Evolutionary conservation across 2,113 vertebrate genomes (phyloP).

Genomic region (Columbina picui): DNA sequence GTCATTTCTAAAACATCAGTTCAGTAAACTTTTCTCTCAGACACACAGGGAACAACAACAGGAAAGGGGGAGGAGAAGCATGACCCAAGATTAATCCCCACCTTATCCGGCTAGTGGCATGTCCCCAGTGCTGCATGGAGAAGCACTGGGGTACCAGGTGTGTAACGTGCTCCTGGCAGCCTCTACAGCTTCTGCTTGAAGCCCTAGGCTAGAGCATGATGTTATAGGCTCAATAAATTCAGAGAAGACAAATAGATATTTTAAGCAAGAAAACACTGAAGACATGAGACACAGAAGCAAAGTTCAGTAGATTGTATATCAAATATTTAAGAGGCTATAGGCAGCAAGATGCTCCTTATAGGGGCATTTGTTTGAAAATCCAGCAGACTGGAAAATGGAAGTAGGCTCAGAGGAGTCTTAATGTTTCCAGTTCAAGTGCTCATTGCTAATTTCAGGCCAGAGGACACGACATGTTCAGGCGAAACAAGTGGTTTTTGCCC

Average conservation of each 20-base stretch:
- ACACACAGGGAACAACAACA: too few species aligned
- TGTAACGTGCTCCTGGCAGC: accelerated
- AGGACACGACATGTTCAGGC: background rate
- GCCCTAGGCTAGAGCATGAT: background rate
- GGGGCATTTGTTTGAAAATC: constrained; percentile 3
- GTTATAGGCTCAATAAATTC: background rate
- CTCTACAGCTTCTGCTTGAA: background rate
- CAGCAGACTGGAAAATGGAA: constrained; percentile 44
- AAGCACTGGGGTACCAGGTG: background rate
- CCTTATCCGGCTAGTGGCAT: background rate
- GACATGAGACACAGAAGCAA: background rate
- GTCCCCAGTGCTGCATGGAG: background rate
- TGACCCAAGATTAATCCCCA: background rate
- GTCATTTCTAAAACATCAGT: background rate
- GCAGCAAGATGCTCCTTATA: background rate
- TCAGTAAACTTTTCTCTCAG: background rate
- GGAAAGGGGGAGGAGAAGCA: background rate
- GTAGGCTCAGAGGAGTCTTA: constrained; percentile 21
- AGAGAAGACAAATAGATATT: background rate
- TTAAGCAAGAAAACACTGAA: background rate
- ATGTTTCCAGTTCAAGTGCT: constrained; percentile 24
- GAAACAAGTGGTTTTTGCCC: constrained; percentile 12
- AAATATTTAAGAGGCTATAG: background rate
- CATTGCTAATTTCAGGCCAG: constrained; percentile 21
- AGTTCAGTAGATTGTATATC: background rate